Base-by-base conservation (phyloP, 1,140 invertebrate genomes). In the Ceratosolen fusciceps region DNA sequence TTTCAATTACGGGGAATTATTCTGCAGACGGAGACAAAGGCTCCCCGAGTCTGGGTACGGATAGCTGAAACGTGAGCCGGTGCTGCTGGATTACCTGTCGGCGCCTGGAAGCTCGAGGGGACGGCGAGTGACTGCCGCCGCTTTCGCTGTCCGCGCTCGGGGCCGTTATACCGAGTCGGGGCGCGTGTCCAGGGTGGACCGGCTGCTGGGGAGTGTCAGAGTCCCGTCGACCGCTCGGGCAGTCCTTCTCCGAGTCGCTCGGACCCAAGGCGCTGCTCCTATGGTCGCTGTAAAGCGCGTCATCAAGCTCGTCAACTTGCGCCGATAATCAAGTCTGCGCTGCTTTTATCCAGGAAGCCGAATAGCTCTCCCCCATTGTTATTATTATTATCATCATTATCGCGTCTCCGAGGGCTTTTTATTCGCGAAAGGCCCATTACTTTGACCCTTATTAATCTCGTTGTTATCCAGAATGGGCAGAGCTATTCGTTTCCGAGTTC, bases 171-270 rank as follows among this genome's bases (percentile, higher is more conserved):
- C 93, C 94, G 31, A 95, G 87, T 60, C 93, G 90, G n/a, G 93
- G 91, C 24, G 91, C 89, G 47, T 88, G 87, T 12, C 86, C 80
- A 54, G 82, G 83, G 65, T 84, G 85, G 8, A 34, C 93, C 34
- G 94, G 87, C 29, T 67, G 82, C 82, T 60, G 56, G 67, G 84
- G 85, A 12, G 86, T 92, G 87, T 93, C 93, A 3, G 94, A 94
- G 82, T 93, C 92, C 84, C 95, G 90, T 80, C 94, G 91, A 84
- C 93, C 82, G 70, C 86, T 94, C 26, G 92, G 90, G 86, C 94
- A 94, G 88, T 97, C 96, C 86, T 93, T 93, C 84, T 97, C 96
- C 77, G 96, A 96, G 89, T 97, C 96, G 87, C 95, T 96, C 52
- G 95, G 95, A 81, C 94, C 95, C 82, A 97, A 91, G 85, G 95